Percentiles rank a stretch among this genome's conserved stretches.
Conservation (phyloP, 2,113 vertebrate genomes). For the Odontesthes bonariensis region DNA sequence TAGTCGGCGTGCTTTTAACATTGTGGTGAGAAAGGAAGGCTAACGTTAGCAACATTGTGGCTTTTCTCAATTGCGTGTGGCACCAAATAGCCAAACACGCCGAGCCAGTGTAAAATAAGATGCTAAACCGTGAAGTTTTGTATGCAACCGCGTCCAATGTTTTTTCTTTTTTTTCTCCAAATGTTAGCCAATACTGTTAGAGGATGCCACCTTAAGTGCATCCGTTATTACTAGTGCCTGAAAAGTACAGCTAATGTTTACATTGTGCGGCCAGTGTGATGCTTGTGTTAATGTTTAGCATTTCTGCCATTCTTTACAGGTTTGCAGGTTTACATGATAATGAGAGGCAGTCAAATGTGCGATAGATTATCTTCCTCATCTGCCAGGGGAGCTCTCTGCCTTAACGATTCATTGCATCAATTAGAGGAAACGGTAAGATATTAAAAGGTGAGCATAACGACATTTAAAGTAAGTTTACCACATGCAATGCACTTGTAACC, state of each 20-base stretch:
- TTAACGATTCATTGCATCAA: conserved; percentile 51
- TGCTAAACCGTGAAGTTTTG: conserved; percentile 58
- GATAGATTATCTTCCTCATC: conserved; percentile 58
- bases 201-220: conserved; percentile 49
- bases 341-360: conserved; percentile 61
- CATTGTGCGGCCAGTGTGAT: conserved; percentile 43
- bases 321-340: conserved; percentile 63
- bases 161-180: conserved; percentile 12
- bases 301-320: conserved; percentile 59
- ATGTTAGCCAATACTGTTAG: conserved; percentile 52
- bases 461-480: conserved; percentile 21
- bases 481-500: not conserved
- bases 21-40: conserved; percentile 32
- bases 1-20: conserved; percentile 27
- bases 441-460: conserved; percentile 70
- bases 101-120: conserved; percentile 42
- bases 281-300: conserved; percentile 35
- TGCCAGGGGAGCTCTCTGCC: conserved; percentile 47
- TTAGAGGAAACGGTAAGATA: conserved; percentile 75
- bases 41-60: conserved; percentile 64
- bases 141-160: conserved; percentile 52
- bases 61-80: conserved; percentile 37
- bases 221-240: conserved; percentile 57
- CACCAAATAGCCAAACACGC: conserved; percentile 43
- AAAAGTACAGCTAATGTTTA: conserved; percentile 64